Conservation (phyloP, 2,113 vertebrate genomes). For the Ceuthmochares aereus region DNA sequence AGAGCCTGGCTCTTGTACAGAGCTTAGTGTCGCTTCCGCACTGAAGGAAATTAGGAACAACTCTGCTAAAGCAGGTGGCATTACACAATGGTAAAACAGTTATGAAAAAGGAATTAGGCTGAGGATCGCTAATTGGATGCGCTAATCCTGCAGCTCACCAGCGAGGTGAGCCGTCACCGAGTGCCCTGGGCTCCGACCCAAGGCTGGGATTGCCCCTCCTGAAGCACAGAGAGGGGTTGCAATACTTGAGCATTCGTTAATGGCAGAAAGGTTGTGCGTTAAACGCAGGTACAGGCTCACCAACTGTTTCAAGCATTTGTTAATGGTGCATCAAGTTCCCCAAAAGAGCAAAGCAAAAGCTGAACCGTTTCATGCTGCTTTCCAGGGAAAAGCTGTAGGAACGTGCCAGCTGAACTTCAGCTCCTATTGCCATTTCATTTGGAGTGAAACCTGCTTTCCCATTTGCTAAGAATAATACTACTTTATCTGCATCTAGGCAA, state of each 20-base stretch:
- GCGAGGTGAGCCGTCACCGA: fast-evolving
- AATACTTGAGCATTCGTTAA: fast-evolving
- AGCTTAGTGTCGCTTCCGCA: background rate
- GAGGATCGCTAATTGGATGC: slow-evolving; percentile 17
- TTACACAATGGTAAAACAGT: background rate
- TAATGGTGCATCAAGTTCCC: background rate
- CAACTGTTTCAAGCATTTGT: background rate
- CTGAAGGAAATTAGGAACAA: background rate
- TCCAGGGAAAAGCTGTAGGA: background rate
- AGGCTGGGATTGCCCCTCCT: background rate
- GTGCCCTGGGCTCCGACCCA: background rate
- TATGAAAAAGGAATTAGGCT: background rate
- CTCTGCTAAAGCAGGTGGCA: background rate
- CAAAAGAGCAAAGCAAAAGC: background rate
- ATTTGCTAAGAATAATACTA: fast-evolving
- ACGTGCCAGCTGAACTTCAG: fast-evolving
- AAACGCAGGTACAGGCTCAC: background rate
- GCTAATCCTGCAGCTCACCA: background rate
- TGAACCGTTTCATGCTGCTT: fast-evolving
- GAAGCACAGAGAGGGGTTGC: background rate
- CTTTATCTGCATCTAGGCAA: background rate
- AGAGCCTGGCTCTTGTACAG: background rate
- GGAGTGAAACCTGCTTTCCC: background rate
- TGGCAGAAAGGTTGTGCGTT: fast-evolving
- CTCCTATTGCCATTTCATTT: background rate